These are phyloP conservation scores for Alosa sapidissima DNA, from an alignment of 2,797 vertebrate species.

Conservation along the genomic window DNA sequence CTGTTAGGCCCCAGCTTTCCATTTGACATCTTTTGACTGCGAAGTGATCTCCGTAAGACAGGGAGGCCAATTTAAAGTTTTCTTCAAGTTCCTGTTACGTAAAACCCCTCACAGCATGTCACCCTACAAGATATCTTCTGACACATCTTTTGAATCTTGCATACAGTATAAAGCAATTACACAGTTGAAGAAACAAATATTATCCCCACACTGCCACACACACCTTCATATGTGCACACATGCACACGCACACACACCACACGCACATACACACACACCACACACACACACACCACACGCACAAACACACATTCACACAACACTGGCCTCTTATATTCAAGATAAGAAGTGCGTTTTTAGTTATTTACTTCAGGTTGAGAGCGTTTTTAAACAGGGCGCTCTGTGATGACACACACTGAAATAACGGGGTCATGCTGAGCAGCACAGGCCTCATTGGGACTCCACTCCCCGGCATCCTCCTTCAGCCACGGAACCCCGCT, in stretches of 20 bases:
- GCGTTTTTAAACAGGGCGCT: neutral
- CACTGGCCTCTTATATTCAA: neutral
- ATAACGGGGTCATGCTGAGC: neutral
- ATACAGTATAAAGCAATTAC: neutral
- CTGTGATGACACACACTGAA: constrained; percentile 25
- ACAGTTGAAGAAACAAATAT: constrained; percentile 1
- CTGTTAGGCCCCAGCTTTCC: neutral
- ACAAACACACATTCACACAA: neutral
- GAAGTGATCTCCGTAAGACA: neutral
- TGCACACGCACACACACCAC: neutral
- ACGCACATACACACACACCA: neutral
- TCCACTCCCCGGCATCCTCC: neutral
- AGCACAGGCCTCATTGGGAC: neutral
- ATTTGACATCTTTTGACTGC: neutral
- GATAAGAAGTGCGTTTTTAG: neutral
- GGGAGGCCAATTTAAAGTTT: neutral
- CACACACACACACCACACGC: neutral
- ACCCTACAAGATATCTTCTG: neutral
- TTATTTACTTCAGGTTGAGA: constrained; percentile 26
- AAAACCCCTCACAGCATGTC: neutral
- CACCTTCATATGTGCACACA: neutral
- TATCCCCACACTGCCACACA: neutral
- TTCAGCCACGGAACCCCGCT: neutral
- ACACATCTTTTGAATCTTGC: neutral
- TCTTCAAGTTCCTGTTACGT: neutral